Evolutionary conservation across 2,797 vertebrate species (phyloP).

Genomic region (Characodon lateralis): DNA sequence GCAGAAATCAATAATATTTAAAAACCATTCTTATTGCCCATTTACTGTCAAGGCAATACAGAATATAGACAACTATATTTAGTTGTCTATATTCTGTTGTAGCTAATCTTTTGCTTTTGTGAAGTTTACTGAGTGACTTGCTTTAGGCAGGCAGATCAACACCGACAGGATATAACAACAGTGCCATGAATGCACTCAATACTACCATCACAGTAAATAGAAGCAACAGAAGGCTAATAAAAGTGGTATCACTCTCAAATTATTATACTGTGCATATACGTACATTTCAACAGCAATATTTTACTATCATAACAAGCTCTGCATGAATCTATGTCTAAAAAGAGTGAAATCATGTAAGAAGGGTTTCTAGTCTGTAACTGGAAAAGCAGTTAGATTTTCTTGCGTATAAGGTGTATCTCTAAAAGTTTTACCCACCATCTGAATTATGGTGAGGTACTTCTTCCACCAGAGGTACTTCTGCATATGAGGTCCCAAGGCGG

Average conservation of each 20-base stretch:
- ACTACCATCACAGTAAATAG: background rate
- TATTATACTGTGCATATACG: background rate
- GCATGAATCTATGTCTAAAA: background rate
- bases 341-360: background rate
- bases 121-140: background rate
- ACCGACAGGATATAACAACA: background rate
- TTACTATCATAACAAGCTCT: background rate
- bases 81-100: background rate
- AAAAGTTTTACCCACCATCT: slow-evolving; percentile 85
- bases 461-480: slow-evolving; percentile 99
- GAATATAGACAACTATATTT: background rate
- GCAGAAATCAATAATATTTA: background rate
- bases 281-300: background rate
- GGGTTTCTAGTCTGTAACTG: background rate
- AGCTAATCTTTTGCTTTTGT: background rate
- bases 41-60: background rate
- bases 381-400: background rate
- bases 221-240: background rate
- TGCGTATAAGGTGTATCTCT: background rate
- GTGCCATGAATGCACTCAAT: background rate
- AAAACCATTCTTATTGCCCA: background rate
- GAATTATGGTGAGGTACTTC: slow-evolving; percentile 96
- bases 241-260: background rate
- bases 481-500: slow-evolving; percentile 94
- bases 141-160: background rate